These are phyloP conservation scores for Margarornis squamiger DNA, from an alignment of 2,797 vertebrate species.

Conservation along the genomic window DNA sequence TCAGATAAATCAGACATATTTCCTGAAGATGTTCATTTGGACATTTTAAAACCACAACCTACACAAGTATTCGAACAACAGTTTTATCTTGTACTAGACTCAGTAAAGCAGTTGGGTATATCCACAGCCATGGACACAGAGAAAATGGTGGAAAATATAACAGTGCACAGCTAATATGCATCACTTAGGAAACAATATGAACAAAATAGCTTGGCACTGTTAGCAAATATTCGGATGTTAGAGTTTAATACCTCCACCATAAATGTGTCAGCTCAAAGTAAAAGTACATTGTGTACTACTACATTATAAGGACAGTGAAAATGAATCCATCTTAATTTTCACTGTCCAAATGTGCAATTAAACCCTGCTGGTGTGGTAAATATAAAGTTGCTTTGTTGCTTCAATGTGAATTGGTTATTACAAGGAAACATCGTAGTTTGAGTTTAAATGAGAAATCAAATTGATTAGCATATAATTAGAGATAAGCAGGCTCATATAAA, in stretches of 20 bases:
- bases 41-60: neutral
- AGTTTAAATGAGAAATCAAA: constrained; percentile 68
- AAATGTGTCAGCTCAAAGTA: constrained; percentile 48
- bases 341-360: constrained; percentile 61
- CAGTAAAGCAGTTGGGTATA: neutral
- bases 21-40: neutral
- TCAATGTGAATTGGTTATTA: constrained; percentile 32
- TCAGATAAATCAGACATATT: neutral
- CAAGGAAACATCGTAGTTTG: neutral
- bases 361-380: constrained; percentile 51
- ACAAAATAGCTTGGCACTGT: constrained; percentile 15
- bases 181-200: constrained; percentile 31
- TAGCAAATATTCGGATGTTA: constrained; percentile 60
- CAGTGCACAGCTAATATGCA: neutral
- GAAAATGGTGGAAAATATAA: constrained; percentile 1
- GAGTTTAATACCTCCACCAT: constrained; percentile 58
- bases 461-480: constrained; percentile 72
- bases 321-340: constrained; percentile 56
- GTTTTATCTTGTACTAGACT: neutral
- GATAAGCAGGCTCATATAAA: constrained; percentile 52
- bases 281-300: constrained; percentile 17
- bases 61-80: neutral
- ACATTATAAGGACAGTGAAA: constrained; percentile 41
- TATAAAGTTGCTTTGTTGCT: constrained; percentile 45
- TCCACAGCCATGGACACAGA: neutral